phyloP scores from a whole-genome alignment of 2,888 invertebrate species.

The Cryptophagus acutangulus region DNA sequence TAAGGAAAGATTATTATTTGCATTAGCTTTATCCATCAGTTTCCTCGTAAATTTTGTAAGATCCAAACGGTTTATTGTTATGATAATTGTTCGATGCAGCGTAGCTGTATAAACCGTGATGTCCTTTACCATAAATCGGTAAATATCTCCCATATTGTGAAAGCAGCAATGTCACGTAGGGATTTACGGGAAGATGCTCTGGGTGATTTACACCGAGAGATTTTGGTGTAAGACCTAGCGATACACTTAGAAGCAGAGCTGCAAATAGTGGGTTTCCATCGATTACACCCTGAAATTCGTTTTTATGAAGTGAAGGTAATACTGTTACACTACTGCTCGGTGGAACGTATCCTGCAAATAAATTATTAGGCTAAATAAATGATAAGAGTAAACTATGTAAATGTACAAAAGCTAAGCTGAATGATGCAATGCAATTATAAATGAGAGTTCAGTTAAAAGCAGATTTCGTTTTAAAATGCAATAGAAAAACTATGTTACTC shows the following conservation, averaged over 20 bases:
- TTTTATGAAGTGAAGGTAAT: too few relatives aligned
- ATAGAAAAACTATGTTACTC: too few relatives aligned
- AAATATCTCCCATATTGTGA: conserved; percentile 62
- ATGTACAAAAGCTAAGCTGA: too few relatives aligned
- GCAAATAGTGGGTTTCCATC: conserved; percentile 39
- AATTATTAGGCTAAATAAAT: too few relatives aligned
- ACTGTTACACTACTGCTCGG: too few relatives aligned
- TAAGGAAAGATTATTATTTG: too few relatives aligned
- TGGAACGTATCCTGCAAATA: too few relatives aligned
- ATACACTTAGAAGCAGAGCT: conserved; percentile 36
- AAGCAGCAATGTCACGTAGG: conserved; percentile 56
- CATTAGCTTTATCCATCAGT: conserved; percentile 26
- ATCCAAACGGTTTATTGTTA: conserved; percentile 61
- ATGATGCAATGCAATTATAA: too few relatives aligned
- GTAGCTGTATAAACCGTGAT: conserved; percentile 58
- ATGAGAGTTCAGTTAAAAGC: too few relatives aligned
- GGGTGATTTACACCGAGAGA: conserved; percentile 51
- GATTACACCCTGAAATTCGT: too few relatives aligned
- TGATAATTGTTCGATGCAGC: conserved; percentile 61
- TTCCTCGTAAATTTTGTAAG: conserved; percentile 53
- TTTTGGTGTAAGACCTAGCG: conserved; percentile 32
- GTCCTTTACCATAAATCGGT: conserved; percentile 41
- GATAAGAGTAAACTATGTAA: too few relatives aligned
- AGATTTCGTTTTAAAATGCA: too few relatives aligned
- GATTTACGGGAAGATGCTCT: conserved; percentile 56